phyloP scores from a whole-genome alignment of 2,888 invertebrate species.

The Cepaea hortensis region DNA sequence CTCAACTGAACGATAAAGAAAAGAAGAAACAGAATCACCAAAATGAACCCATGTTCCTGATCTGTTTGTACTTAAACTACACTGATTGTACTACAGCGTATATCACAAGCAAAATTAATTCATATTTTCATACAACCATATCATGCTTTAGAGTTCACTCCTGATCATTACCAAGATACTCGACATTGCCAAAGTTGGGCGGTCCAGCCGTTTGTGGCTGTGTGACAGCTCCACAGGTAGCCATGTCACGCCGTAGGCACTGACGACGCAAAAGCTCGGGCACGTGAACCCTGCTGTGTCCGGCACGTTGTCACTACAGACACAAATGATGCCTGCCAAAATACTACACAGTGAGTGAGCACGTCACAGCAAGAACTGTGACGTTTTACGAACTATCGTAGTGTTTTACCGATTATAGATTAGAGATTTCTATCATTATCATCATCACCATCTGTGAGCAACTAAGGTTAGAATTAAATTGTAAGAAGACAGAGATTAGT shows the following conservation, averaged over 20 bases:
- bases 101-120: too few relatives aligned
- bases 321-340: conserved; percentile 14
- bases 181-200: conserved; percentile 40
- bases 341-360: neutral
- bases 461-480: too few relatives aligned
- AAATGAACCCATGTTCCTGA: too few relatives aligned
- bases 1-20: too few relatives aligned
- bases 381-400: neutral
- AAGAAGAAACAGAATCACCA: too few relatives aligned
- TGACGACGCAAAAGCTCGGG: neutral
- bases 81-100: too few relatives aligned
- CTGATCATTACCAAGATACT: conserved; percentile 34
- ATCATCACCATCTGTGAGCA: too few relatives aligned
- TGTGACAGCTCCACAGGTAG: conserved; percentile 41
- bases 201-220: conserved; percentile 36
- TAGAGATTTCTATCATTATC: neutral
- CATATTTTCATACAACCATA: neutral
- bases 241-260: conserved; percentile 22
- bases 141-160: neutral
- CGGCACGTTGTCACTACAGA: conserved; percentile 18
- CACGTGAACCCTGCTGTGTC: neutral
- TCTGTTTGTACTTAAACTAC: too few relatives aligned
- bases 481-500: too few relatives aligned
- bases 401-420: neutral
- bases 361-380: neutral